Percentiles rank a stretch among this genome's conserved stretches.
These are phyloP conservation scores for Triops cancriformis DNA, from an alignment of 1,140 invertebrate genomes.

Conservation along the genomic window DNA sequence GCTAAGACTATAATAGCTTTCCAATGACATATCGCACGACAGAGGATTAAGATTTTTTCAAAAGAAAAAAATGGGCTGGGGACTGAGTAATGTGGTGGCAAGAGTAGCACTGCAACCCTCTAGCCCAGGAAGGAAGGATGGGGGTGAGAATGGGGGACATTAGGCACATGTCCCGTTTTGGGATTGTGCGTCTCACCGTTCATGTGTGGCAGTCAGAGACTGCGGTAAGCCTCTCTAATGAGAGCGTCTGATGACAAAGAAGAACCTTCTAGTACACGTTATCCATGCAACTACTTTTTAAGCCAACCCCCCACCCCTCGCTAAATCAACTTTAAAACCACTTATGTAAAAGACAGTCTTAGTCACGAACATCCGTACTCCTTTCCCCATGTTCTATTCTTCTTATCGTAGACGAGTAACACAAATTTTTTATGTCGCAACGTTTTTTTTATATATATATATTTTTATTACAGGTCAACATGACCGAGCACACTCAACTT, in stretches of 20 bases:
- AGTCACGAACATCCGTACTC: not conserved
- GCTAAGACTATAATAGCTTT: not conserved
- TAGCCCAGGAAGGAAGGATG: not conserved
- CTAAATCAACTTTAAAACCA: not conserved
- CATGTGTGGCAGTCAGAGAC: not conserved
- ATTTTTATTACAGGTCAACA: too few species aligned
- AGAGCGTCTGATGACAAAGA: not conserved
- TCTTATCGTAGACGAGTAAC: too few species aligned
- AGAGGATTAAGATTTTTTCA: not conserved
- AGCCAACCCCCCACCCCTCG: not conserved
- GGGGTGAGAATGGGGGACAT: not conserved
- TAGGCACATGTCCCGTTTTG: not conserved
- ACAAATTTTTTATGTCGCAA: too few species aligned
- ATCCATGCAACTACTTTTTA: not conserved
- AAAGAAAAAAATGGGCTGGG: not conserved
- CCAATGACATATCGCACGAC: not conserved
- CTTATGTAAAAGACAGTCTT: not conserved
- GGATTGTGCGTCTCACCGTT: not conserved
- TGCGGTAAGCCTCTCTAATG: conserved; percentile 2
- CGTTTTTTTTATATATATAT: too few species aligned
- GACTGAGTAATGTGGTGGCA: not conserved
- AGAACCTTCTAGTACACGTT: not conserved
- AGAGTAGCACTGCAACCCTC: not conserved
- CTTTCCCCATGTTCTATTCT: too few species aligned
- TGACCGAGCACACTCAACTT: too few species aligned